These are phyloP conservation scores for Agrypnia vestita DNA, from an alignment of 1,140 invertebrate genomes.

Conservation along the genomic window DNA sequence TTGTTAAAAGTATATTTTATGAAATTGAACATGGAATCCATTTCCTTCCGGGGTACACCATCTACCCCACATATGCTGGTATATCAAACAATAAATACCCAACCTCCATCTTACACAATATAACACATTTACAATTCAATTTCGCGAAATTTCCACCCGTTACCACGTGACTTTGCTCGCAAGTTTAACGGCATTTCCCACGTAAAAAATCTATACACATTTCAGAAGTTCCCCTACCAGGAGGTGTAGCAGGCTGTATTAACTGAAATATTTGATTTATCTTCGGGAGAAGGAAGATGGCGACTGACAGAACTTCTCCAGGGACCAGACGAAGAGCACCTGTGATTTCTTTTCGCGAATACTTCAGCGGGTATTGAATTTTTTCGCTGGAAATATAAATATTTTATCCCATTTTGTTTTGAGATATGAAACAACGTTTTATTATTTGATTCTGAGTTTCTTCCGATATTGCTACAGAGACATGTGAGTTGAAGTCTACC, in stretches of 20 bases:
- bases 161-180: not conserved
- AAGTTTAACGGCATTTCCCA: constrained; percentile 22
- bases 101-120: constrained; percentile 19
- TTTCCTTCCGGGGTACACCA: no score
- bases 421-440: not conserved
- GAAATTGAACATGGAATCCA: no score
- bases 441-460: not conserved
- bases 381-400: constrained; percentile 1
- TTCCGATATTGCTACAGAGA: no score
- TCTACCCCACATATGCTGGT: not conserved
- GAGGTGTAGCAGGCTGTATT: constrained; percentile 28
- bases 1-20: no score
- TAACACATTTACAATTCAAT: constrained; percentile 38
- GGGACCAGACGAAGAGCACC: constrained; percentile 32
- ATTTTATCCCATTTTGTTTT: constrained; percentile 15
- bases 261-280: constrained; percentile 47
- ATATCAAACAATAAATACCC: not conserved
- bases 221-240: not conserved
- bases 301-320: constrained; percentile 6
- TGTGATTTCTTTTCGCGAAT: constrained; percentile 31
- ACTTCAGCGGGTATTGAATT: constrained; percentile 28
- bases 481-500: no score
- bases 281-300: not conserved
- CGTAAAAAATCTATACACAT: constrained; percentile 12
- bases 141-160: not conserved